A percentile compares a stretch with the other conserved stretches of the same genome.
phyloP scores from a whole-genome alignment of 2,113 vertebrate genomes.

The Clarias batrachus region DNA sequence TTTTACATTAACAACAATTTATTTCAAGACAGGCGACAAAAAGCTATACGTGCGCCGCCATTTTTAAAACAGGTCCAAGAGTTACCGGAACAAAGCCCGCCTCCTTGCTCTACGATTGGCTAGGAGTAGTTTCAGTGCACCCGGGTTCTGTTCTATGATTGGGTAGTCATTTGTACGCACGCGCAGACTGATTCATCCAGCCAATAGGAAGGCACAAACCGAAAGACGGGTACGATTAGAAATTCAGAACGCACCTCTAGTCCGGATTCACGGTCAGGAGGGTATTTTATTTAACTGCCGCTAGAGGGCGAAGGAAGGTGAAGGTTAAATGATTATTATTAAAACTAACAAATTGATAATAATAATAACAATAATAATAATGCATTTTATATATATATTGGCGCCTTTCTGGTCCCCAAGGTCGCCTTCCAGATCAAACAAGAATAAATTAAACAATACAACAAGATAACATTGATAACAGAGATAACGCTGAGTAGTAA shows the following conservation, averaged over 20 bases:
- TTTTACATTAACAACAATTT: background rate
- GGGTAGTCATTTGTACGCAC: background rate
- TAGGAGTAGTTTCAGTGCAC: background rate
- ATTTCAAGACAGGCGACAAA: background rate
- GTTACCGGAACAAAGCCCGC: background rate
- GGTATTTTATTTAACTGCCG: background rate
- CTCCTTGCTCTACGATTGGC: background rate
- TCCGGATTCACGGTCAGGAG: no score
- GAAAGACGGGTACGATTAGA: background rate
- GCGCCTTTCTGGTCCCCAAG: no score
- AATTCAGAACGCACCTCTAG: background rate
- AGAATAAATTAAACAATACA: no score
- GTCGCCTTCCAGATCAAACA: no score
- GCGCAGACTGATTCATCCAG: background rate
- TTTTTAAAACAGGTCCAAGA: constrained; percentile 18
- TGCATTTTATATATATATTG: no score
- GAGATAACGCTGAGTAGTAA: no score
- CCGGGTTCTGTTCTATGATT: background rate
- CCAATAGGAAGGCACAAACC: background rate
- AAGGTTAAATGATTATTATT: background rate
- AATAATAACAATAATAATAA: no score
- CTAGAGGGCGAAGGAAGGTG: background rate
- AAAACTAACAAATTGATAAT: no score
- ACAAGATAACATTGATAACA: no score
- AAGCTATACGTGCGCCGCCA: constrained; percentile 39